Evolutionary conservation across 2,113 vertebrate genomes (phyloP), one percentile per base, ranked within the genome.

Genomic region (Perccottus glenii): DNA sequence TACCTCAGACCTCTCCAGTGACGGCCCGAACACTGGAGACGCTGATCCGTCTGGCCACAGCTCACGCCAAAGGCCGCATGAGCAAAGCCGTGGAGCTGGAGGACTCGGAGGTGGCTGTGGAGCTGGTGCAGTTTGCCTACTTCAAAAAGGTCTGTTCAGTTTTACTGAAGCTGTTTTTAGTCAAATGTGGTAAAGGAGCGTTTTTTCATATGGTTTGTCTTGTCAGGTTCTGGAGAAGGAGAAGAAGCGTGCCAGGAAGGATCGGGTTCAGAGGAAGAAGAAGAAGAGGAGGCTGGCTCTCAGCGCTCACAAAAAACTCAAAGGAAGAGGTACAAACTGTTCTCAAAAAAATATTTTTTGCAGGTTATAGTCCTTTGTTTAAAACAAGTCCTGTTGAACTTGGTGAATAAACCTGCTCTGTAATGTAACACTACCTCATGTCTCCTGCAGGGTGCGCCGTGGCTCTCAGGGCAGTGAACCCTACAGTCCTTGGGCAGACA

Each of bases 61-160:
- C 98, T 0, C 97, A 99, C 0, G 97, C 98, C 42, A 99, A 99
- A 84, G 94, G 95, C 59, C 95, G 98, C 43, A 98, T 99, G 95
- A 98, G 91, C 89, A 98, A 98, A 83, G 91, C 91, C 0, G 92
- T 99, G 27, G 95, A 98, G 69, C 88, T 96, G 71, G 88, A 94
- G 82, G 97, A 99, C 6, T 92, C 97, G 0, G 95, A 98, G 82
- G 94, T 94, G 0, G 97, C 98, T 0, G 93, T 99, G 83, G 95
- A 98, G 84, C 91, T 99, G 5, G 96, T 98, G 81, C 96, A 98
- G 84, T 99, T 95, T 0, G 97, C 98, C 14, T 99, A 99, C 87
- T 99, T 99, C 80, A 98, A 99, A 82, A 98, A 99, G 95, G 97
- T 99, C 0, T 0, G 70, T 3, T 0, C 47, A 2, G 4, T 6